Evolutionary conservation across 1,140 invertebrate genomes (phyloP), one percentile per base, ranked within the genome.

Genomic region (Mizuhopecten yessoensis): DNA sequence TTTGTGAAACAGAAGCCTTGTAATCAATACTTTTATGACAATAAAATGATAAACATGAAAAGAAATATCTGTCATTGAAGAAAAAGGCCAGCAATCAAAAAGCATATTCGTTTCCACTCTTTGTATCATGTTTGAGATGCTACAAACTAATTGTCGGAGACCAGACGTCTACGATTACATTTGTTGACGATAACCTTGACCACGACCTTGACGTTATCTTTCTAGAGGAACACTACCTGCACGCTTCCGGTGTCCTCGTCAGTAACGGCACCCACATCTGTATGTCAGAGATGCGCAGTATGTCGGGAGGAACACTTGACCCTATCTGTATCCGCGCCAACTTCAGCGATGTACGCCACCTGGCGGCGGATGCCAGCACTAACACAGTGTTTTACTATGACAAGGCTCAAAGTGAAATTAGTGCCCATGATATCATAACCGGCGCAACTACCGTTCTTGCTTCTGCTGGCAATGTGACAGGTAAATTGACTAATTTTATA

Each of bases 341-440:
- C 57, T 75, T 75, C 57, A 75, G 9, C 5, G 29, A 75, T 75
- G 57, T 75, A 13, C 57, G n/a, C 57, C 57, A 75, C 57, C 57
- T 75, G n/a, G 57, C 57, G 57, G 57, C 57, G n/a, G 57, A 75
- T 75, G 57, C 57, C 23, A 75, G 57, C 1, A 75, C 57, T 5
- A 75, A 75, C 17, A 75, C 57, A n/a, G 57, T 75, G n/a, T 75
- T 75, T 29, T 75, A 75, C n/a, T 75, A 75, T 11, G 57, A 75
- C 57, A 75, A 75, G 29, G 57, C 57, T 29, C 1, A 29, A 3
- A 7, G 57, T 11, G n/a, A 75, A 29, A 75, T 75, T 5, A 29
- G 3, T 75, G 23, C 57, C 3, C 57, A 75, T 75, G 57, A 75
- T 29, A 75, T 75, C 11, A 13, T 75, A 5, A 29, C 57, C 11